Base-by-base conservation (phyloP, 2,113 vertebrate species). In the Balaeniceps rex region DNA sequence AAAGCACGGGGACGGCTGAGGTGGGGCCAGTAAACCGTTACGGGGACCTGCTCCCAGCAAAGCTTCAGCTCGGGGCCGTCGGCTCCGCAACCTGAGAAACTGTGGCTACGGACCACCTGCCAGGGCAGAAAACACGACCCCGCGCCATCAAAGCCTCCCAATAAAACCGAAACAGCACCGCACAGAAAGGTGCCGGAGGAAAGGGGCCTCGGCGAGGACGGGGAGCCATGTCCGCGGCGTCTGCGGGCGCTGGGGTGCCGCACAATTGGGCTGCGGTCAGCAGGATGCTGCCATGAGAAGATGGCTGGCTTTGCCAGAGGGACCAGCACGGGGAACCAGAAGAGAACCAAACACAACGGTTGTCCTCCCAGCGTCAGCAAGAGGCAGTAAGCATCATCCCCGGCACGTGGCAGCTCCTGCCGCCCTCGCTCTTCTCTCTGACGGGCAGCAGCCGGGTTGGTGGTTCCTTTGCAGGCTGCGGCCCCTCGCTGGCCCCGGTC, bases 391-490 rank as follows among this genome's bases (percentile, higher is more conserved):
- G 47, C 55, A 4, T 14, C 7, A 3, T 33, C 46, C 34, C 61
- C 4, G 1, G 5, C 24, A 4, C 4, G 16, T 9, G 9, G 46
- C 60, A 7, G 23, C 63, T 26, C 28, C 38, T 17, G 23, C 49
- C 6, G 38, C 60, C 61, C 17, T 74, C 13, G 5, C 33, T 42
- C 47, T 5, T 7, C 25, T 7, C 61, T 18, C 34, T 6, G 1
- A 11, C 0, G 25, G 38, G 51, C 81, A 26, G 47, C 51, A 26
- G 38, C 44, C 57, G 2, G 4, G 7, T 3, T 13, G 31, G 6
- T 1, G 4, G 31, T 40, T 44, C 64, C 36, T n/a, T 28, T 19
- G 47, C 77, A 63, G 36, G 12, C 0, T 0, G 3, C 3, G 54
- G 13, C 22, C 66, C 34, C 18, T 4, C 11, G 12, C 81, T 19